Evolutionary conservation across 2,888 invertebrate species (phyloP), one percentile per base, ranked within the genome.

Genomic region (Rotaria socialis): DNA sequence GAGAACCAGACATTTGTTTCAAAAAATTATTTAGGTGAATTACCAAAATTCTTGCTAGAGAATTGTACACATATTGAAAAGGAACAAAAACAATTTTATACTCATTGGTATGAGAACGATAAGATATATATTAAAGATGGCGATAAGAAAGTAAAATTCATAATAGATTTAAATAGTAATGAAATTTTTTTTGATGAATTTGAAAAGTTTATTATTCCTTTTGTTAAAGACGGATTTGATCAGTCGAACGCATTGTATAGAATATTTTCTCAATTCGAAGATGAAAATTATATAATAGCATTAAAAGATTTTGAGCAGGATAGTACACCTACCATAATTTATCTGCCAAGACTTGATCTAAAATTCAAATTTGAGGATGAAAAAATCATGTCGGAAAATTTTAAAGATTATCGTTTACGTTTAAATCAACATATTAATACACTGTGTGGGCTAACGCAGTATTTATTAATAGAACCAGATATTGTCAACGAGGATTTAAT

Each of bases 321-420:
- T 41, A 41, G 41, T 74, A 8, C 2, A 74, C 10, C 74, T 16
- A 19, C 16, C 35, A 74, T 27, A 19, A 74, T 74, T 35, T 74
- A 74, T 41, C 24, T 74, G 41, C 16, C 41, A 16, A 27, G 74
- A 74, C 41, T 74, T 14, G 41, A 74, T 74, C 41, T 74, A 35
- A 74, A 74, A 41, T 74, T 74, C 24, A 74, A 35, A 35, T 16
- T 41, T 74, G 6, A 19, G 3, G 41, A 19, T 16, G 10, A 19
- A 14, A 74, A 74, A 74, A 19, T 74, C 16, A 22, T 35, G 41
- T 74, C 74, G 16, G 74, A 74, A 74, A 22, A 35, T 41, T 74
- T 74, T 74, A 74, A 74, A 74, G 74, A 74, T 74, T 74, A 74
- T 74, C 74, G 74, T 74, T 74, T 74, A 74, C 35, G 74, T 74